Base-by-base conservation (phyloP, 2,797 vertebrate genomes). In the Perodicticus potto region DNA sequence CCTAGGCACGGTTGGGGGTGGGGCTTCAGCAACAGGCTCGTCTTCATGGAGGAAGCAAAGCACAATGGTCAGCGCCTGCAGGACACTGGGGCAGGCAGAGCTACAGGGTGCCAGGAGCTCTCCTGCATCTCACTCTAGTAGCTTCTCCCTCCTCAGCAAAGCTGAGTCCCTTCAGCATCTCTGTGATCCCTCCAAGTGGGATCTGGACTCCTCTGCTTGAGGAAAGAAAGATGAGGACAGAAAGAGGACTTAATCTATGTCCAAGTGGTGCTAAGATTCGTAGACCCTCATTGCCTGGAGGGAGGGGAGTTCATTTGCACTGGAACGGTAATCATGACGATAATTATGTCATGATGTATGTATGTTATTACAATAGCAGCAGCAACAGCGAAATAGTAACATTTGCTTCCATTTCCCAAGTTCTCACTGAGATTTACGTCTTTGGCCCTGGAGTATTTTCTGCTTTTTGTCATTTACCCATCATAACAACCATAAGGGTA, bases 61-160 rank as follows among this genome's bases (percentile, higher is more conserved):
- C 25, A 12, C 0, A 0, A 3, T 49, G 7, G 3, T 67, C 29
- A 37, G 16, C 14, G 27, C 49, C 29, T 17, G 14, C 2, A 6
- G 0, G 17, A 82, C 43, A 7, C 77, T 1, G 1, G 37, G 32
- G 29, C 17, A 59, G 29, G n/a, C 17, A 29, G 17, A n/a, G 29
- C 19, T 27, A 4, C 22, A 27, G 72, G 55, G 17, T 2, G 14
- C 27, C 76, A 7, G 19, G 9, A 4, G 20, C 17, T 10, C 34
- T 61, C 59, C 8, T 6, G 0, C 9, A 27, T n/a, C 72, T 61
- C 59, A 13, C 34, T 80, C 45, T 16, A 57, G 7, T 11, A 37
- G 14, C 40, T 23, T 37, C 23, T 69, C 29, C 55, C 53, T 69
- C 13, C 25, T 49, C 83, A 20, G 32, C 43, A 17, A 14, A 57